Evolutionary conservation across 2,797 vertebrate species (phyloP).

Genomic region (Channallabes apus): DNA sequence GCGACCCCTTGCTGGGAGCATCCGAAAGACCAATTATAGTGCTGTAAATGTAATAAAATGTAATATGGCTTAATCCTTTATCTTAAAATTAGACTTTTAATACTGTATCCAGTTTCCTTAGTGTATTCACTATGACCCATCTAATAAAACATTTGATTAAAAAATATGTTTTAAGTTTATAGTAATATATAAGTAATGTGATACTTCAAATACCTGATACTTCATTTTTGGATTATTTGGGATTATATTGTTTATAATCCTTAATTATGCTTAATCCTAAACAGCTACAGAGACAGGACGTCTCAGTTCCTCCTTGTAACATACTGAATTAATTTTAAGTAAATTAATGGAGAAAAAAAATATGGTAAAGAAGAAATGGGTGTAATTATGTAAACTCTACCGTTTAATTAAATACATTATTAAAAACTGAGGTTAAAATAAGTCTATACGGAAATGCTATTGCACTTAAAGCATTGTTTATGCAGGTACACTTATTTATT

Average conservation of each 20-base stretch:
- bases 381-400: background rate
- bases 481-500: background rate
- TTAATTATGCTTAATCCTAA: background rate
- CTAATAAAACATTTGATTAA: background rate
- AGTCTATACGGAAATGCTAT: background rate
- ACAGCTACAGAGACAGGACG: background rate
- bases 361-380: background rate
- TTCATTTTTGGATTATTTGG: background rate
- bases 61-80: no score
- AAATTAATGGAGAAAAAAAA: background rate
- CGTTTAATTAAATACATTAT: background rate
- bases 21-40: no score
- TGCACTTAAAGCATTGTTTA: background rate
- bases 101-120: background rate
- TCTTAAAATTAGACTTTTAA: background rate
- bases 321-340: background rate
- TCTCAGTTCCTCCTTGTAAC: background rate
- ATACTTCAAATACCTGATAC: background rate
- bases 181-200: background rate
- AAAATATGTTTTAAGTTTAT: no score
- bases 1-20: no score
- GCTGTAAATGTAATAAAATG: no score
- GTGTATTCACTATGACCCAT: background rate
- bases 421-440: background rate
- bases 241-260: background rate